Evolutionary conservation across 2,797 vertebrate genomes (phyloP).

Genomic region (Margarornis squamiger): DNA sequence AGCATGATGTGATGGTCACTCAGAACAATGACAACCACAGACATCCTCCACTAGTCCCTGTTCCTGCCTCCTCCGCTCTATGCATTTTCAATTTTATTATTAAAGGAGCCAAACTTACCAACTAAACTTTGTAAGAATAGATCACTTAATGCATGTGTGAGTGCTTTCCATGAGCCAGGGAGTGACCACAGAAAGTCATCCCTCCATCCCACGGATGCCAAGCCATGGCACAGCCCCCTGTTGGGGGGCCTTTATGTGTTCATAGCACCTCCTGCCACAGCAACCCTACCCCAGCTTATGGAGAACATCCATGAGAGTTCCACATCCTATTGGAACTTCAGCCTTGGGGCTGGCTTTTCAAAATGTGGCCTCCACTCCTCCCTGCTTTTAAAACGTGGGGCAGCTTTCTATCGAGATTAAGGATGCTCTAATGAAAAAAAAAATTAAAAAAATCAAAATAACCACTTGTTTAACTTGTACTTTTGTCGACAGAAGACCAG

Average conservation of each 20-base stretch:
- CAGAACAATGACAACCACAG: background rate
- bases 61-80: background rate
- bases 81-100: background rate
- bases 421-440: background rate
- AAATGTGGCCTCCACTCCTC: background rate
- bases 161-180: accelerated
- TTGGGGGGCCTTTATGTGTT: background rate
- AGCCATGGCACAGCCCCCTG: accelerated
- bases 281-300: accelerated
- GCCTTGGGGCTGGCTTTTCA: background rate
- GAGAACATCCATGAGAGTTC: background rate
- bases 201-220: background rate
- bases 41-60: background rate
- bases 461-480: background rate
- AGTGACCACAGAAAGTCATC: background rate
- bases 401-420: background rate
- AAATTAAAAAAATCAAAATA: background rate
- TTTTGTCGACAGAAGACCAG: background rate
- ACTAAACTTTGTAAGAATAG: background rate
- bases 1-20: background rate
- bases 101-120: background rate
- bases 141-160: background rate
- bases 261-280: background rate
- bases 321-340: background rate
- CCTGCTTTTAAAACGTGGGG: background rate